Conservation (phyloP, 2,888 invertebrate species). For the Dicyrtomina minuta region DNA sequence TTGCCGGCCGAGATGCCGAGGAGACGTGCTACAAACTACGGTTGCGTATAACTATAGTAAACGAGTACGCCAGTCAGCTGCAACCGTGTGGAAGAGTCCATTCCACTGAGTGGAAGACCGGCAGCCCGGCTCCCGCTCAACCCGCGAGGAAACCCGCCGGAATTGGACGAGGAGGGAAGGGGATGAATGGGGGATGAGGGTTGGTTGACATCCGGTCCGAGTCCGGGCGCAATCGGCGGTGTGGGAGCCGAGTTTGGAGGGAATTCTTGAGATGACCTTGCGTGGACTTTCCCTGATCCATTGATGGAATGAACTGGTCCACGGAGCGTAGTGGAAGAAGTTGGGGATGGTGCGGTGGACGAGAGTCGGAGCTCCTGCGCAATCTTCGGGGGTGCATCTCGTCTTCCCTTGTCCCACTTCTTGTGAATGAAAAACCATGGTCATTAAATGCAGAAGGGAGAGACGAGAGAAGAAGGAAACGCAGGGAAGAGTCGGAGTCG, state of each 20-base stretch:
- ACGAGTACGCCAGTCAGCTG: conserved; percentile 61
- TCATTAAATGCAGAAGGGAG: conserved; percentile 29
- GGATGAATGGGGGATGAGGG: neutral
- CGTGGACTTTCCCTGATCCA: conserved; percentile 51
- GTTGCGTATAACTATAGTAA: conserved; percentile 53
- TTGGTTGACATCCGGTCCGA: neutral
- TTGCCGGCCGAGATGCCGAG: conserved; percentile 33
- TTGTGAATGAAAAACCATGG: conserved; percentile 52
- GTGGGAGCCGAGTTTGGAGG: neutral
- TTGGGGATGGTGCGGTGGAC: conserved; percentile 34
- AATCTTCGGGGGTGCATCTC: conserved; percentile 35
- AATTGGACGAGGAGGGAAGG: neutral
- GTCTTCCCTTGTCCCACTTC: conserved; percentile 41
- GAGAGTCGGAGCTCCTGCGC: conserved; percentile 45
- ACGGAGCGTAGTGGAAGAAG: conserved; percentile 53
- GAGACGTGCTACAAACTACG: conserved; percentile 45
- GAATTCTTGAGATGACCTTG: conserved; percentile 51
- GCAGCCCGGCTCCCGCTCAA: conserved; percentile 16
- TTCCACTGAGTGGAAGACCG: conserved; percentile 54
- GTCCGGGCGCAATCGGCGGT: neutral
- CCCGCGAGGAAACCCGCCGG: neutral
- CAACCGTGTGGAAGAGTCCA: conserved; percentile 58
- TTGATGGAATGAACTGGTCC: conserved; percentile 63
- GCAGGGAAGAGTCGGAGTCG: neutral
- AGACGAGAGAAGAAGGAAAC: neutral